These are phyloP conservation scores for Cephalopachus bancanus DNA, from an alignment of 2,797 vertebrate genomes.

Conservation along the genomic window DNA sequence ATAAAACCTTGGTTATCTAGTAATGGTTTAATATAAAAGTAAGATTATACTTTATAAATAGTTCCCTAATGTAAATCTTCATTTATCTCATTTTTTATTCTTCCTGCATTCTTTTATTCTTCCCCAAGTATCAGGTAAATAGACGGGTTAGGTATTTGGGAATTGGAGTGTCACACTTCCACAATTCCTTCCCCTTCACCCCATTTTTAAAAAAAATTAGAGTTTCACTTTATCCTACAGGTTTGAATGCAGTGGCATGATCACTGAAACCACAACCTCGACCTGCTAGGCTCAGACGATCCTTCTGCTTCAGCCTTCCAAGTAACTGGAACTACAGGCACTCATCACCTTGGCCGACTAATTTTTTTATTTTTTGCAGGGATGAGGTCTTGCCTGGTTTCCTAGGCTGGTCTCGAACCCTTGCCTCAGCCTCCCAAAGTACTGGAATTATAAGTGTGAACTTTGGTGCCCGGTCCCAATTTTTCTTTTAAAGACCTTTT, in stretches of 20 bases:
- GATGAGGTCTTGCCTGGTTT: too few species aligned
- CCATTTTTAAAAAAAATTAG: background rate
- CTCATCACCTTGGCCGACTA: too few species aligned
- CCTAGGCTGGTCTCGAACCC: too few species aligned
- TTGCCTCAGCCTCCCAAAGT: too few species aligned
- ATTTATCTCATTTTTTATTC: slow-evolving; percentile 28
- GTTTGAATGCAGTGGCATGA: too few species aligned
- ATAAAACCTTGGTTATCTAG: background rate
- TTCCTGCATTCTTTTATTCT: background rate
- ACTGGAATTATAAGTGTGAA: too few species aligned
- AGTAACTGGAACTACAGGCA: too few species aligned
- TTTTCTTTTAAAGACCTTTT: background rate
- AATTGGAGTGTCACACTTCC: background rate
- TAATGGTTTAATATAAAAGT: slow-evolving; percentile 45
- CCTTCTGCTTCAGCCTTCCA: too few species aligned
- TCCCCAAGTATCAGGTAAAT: background rate
- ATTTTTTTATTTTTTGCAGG: too few species aligned
- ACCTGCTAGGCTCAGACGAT: too few species aligned
- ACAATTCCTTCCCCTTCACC: background rate
- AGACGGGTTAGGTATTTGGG: slow-evolving; percentile 9
- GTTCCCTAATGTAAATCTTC: background rate
- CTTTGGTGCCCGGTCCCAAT: background rate
- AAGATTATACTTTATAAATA: slow-evolving; percentile 14
- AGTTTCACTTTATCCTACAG: too few species aligned
- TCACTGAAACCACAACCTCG: too few species aligned